Base-by-base conservation (phyloP, 1,140 invertebrate species). In the Heliconius hewitsoni region DNA sequence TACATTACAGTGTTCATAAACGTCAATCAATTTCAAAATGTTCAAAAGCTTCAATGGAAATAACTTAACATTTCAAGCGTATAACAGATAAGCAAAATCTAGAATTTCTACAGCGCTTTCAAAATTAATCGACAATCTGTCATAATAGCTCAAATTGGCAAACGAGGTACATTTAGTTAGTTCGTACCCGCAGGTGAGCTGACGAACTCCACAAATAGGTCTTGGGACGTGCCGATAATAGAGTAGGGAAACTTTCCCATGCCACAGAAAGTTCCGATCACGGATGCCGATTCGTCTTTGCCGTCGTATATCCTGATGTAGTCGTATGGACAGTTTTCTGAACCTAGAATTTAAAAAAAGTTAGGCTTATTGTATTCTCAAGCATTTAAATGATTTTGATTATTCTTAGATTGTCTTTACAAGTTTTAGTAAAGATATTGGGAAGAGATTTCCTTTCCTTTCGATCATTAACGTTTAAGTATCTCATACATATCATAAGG, bases 241-340 rank as follows among this genome's bases (percentile, higher is more conserved):
- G 98, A 98, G 93, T 98, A 98, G 0, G 98, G 98, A 86, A 98
- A 98, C 90, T 98, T 98, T 42, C 98, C 98, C 96, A 98, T 97
- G 8, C 98, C 98, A 87, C 98, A 98, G 87, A 99, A 98, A 5
- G 97, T 98, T 42, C 98, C 98, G 82, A 99, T 98, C 18, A 98
- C 96, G 1, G 97, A 96, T 57, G 97, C 96, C 34, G 96, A 96
- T 79, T 98, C 97, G 87, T 98, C 97, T 84, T 98, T 97, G 1
- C 98, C 98, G 87, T 99, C 98, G 95, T 98, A 98, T 71, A 99
- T 97, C 76, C 96, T 96, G 77, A 99, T 97, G 94, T 98, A 98
- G 90, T 99, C 98, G 92, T 97, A 98, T 0, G 98, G 98, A 90
- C 98, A 99, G 85, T 98, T 97, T 84, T 98, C 96, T 66, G 97